phyloP scores from a whole-genome alignment of 2,888 invertebrate genomes.

The Drosophila nigricruria region DNA sequence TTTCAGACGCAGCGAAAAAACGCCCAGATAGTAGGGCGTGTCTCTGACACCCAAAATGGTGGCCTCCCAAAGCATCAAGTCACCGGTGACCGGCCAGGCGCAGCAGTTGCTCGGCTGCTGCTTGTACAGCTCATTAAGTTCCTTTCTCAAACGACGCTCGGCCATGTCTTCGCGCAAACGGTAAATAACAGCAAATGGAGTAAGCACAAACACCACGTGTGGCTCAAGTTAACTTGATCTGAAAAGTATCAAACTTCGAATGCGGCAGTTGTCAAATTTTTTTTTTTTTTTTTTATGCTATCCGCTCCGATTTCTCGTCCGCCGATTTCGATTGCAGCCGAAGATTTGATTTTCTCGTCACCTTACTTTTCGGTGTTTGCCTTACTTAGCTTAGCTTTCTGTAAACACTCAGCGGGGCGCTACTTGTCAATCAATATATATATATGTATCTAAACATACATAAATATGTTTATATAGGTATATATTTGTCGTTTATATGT shows the following conservation, averaged over 20 bases:
- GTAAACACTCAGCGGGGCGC: not conserved
- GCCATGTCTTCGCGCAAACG: conserved; percentile 1
- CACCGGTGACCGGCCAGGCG: conserved; percentile 16
- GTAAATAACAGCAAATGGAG: too few relatives aligned
- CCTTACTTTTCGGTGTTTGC: not conserved
- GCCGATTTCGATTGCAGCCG: not conserved
- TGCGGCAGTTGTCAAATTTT: not conserved
- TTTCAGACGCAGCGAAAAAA: conserved; percentile 21
- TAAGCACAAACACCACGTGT: too few relatives aligned
- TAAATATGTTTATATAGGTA: not conserved
- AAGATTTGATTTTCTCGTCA: not conserved
- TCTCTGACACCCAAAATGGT: conserved; percentile 8
- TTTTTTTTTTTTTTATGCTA: too few relatives aligned
- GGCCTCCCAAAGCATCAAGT: conserved; percentile 47
- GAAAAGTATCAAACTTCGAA: not conserved
- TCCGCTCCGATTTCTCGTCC: not conserved
- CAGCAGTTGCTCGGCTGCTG: conserved; percentile 11
- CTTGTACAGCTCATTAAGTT: conserved; percentile 15
- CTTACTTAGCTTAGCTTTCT: not conserved
- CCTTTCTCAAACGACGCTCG: conserved; percentile 22
- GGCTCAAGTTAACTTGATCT: not conserved
- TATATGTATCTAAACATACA: not conserved
- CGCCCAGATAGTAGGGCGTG: conserved; percentile 39
- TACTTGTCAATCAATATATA: not conserved
- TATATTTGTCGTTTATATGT: not conserved